Percentiles rank a stretch among this genome's conserved stretches.
Evolutionary conservation across 1,140 invertebrate genomes (phyloP).

Genomic region (Leucophenga varia): DNA sequence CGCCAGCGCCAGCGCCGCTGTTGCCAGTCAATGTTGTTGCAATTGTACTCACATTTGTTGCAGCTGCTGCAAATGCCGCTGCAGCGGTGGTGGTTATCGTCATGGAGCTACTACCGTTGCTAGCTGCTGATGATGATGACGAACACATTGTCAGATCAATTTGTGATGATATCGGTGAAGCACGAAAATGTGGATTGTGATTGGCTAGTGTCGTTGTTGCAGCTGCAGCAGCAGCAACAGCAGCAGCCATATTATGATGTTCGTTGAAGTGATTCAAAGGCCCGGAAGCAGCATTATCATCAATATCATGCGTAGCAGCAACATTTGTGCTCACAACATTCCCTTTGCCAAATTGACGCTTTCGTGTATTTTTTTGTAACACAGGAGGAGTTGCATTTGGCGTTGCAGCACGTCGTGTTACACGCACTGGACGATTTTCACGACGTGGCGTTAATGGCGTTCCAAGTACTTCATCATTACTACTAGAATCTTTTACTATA

Average conservation of each 20-base stretch:
- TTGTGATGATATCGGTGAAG: slow-evolving; percentile 34
- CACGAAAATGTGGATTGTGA: slow-evolving; percentile 12
- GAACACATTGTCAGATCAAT: slow-evolving; percentile 51
- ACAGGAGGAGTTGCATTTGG: slow-evolving; percentile 20
- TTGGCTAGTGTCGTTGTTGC: slow-evolving; percentile 12
- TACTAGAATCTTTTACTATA: too few species aligned
- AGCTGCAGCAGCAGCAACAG: too few species aligned
- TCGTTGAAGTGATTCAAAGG: slow-evolving; percentile 4
- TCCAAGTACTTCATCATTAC: too few species aligned
- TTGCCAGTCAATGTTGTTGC: background rate
- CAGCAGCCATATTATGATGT: slow-evolving; percentile 2
- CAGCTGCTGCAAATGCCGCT: slow-evolving; percentile 1
- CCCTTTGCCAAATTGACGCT: slow-evolving; percentile 25
- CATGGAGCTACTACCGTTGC: slow-evolving; percentile 25
- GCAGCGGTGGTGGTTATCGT: slow-evolving; percentile 18
- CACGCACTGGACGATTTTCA: slow-evolving; percentile 27
- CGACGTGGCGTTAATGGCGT: slow-evolving; percentile 13
- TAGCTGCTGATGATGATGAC: slow-evolving; percentile 42
- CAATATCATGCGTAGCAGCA: too few species aligned
- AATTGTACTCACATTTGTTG: slow-evolving; percentile 2
- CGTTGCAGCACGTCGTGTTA: slow-evolving; percentile 29
- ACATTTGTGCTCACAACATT: too few species aligned
- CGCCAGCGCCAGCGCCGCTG: slow-evolving; percentile 2
- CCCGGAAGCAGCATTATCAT: background rate
- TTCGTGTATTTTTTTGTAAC: slow-evolving; percentile 21